Evolutionary conservation across 2,888 invertebrate genomes (phyloP).

Genomic region (Sussaba pulchella): DNA sequence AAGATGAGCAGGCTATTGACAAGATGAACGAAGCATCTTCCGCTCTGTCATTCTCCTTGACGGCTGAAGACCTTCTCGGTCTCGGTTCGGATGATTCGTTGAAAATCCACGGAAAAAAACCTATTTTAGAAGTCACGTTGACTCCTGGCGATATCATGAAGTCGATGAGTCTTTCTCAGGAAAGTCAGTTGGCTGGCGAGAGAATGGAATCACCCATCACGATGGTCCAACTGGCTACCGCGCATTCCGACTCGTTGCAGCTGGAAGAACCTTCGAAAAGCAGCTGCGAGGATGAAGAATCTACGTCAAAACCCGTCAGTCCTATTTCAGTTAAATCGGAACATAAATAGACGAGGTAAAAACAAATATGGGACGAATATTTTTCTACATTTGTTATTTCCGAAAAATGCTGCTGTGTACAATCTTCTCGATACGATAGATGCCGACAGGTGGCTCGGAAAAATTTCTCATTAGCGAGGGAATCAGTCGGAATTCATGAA

Average conservation of each 20-base stretch:
- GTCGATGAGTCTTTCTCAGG: conserved; percentile 65
- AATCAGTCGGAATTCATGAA: not conserved
- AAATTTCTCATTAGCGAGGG: not conserved
- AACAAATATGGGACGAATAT: conserved; percentile 54
- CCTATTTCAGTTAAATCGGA: conserved; percentile 23
- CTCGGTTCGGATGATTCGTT: conserved; percentile 65
- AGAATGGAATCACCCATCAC: conserved; percentile 71
- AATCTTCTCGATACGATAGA: not conserved
- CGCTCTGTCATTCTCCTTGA: conserved; percentile 68
- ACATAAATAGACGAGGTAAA: conserved; percentile 27
- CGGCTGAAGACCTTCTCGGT: conserved; percentile 70
- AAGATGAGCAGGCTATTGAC: conserved; percentile 32
- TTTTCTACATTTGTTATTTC: conserved; percentile 1
- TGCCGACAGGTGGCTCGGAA: not conserved
- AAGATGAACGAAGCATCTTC: conserved; percentile 65
- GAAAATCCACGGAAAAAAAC: conserved; percentile 39
- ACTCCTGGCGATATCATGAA: conserved; percentile 64
- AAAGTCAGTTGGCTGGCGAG: conserved; percentile 68
- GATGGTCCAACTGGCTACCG: conserved; percentile 73
- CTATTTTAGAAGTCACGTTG: conserved; percentile 63
- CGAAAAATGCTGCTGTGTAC: too few relatives aligned
- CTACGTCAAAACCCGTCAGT: not conserved
- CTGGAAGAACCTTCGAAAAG: conserved; percentile 54
- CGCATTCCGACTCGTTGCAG: conserved; percentile 59
- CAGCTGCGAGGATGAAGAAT: conserved; percentile 34